Conservation (phyloP, 2,888 invertebrate species). For the Drosophila limbata region DNA sequence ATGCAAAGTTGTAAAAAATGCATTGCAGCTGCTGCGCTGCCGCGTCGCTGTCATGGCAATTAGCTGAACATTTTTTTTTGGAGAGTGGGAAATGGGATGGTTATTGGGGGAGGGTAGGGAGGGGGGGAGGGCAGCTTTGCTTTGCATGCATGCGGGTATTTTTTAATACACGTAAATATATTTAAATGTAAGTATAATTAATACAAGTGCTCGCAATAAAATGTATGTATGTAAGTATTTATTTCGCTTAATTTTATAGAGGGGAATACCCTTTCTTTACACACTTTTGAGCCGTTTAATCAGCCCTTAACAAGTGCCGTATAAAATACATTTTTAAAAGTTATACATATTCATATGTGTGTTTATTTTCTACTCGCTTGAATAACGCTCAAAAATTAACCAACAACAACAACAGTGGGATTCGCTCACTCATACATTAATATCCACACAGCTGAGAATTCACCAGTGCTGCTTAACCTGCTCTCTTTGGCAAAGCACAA, state of each 20-base stretch:
- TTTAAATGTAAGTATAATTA: background rate
- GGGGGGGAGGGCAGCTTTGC: background rate
- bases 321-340: slow-evolving; percentile 7
- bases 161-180: slow-evolving; percentile 5
- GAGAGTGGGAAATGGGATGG: slow-evolving; percentile 2
- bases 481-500: slow-evolving; percentile 41
- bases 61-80: slow-evolving; percentile 59
- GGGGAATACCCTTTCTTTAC: slow-evolving; percentile 17
- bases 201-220: background rate
- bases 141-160: slow-evolving; percentile 13
- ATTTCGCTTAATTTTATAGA: background rate
- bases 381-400: slow-evolving; percentile 56
- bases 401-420: slow-evolving; percentile 24
- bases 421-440: slow-evolving; percentile 45
- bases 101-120: background rate
- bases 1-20: slow-evolving; percentile 50
- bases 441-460: slow-evolving; percentile 33
- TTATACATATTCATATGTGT: background rate
- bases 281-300: background rate
- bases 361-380: slow-evolving; percentile 9
- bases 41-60: slow-evolving; percentile 66
- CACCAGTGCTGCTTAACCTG: slow-evolving; percentile 50
- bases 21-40: slow-evolving; percentile 71
- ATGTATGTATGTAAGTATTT: background rate
- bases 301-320: slow-evolving; percentile 13